A percentile compares a stretch with the other conserved stretches of the same genome.
Conservation (phyloP, 2,797 vertebrate genomes). For the Orientallactaga sibirica region DNA sequence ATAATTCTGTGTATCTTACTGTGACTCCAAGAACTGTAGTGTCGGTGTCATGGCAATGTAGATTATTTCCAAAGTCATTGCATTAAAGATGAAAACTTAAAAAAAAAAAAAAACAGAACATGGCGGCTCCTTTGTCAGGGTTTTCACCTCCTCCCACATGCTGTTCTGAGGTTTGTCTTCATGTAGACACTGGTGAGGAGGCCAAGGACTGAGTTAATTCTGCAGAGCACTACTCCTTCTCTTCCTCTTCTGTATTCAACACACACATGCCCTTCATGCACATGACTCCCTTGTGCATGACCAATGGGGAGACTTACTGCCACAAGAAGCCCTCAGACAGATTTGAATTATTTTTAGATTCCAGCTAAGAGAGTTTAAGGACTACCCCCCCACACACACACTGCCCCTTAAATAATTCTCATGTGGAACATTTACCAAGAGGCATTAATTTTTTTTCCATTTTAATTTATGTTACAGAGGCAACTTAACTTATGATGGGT, state of each 20-base stretch:
- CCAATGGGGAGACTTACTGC: background rate
- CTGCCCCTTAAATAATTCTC: slow-evolving; percentile 18
- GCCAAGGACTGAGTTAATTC: background rate
- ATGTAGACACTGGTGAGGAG: background rate
- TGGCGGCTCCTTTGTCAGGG: background rate
- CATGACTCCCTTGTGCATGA: background rate
- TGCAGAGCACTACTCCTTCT: background rate
- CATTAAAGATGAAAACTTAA: slow-evolving; percentile 93
- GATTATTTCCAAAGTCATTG: slow-evolving; percentile 93
- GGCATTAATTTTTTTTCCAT: slow-evolving; percentile 50
- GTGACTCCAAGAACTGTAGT: slow-evolving; percentile 94
- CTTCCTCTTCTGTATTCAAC: background rate
- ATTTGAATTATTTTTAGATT: slow-evolving; percentile 21
- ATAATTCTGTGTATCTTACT: slow-evolving; percentile 96
- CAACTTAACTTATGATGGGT: background rate
- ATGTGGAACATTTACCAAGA: slow-evolving; percentile 33
- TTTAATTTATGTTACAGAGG: background rate
- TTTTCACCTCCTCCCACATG: background rate
- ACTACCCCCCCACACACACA: background rate
- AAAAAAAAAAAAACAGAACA: background rate
- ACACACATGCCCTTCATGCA: fast-evolving
- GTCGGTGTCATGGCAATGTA: slow-evolving; percentile 94
- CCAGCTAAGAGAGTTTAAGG: slow-evolving; percentile 20
- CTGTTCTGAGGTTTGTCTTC: background rate
- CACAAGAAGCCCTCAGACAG: background rate